Base-by-base conservation (phyloP, 2,888 invertebrate genomes). In the Pristionchus entomophagus region DNA sequence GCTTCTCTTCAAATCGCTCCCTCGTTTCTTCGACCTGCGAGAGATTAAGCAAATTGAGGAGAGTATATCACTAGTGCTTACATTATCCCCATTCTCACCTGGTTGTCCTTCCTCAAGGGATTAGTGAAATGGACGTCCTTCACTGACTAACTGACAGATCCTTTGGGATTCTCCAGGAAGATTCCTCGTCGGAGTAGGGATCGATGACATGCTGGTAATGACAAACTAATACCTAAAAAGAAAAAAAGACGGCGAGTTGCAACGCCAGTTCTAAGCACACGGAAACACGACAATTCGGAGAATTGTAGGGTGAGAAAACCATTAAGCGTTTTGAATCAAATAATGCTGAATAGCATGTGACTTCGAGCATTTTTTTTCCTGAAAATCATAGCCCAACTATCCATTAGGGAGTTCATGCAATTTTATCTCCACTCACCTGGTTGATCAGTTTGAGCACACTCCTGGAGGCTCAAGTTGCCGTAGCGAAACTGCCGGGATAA, bases 381-480 rank as follows among this genome's bases (percentile, higher is more conserved):
- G n/a, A n/a, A n/a, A n/a, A n/a, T n/a, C n/a, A n/a, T n/a, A n/a
- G n/a, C n/a, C n/a, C n/a, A n/a, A n/a, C n/a, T n/a, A n/a, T n/a
- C n/a, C n/a, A n/a, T n/a, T n/a, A n/a, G n/a, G n/a, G n/a, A n/a
- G n/a, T n/a, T n/a, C n/a, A n/a, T n/a, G 12, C 41, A 6, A 38
- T n/a, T 38, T 41, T 6, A 17, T 14, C n/a, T n/a, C n/a, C n/a
- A n/a, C n/a, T 10, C 26, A 94, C 94, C 69, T 93, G 93, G 87
- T 95, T 94, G 86, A 95, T 94, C n/a, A 95, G 94, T 35, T 94
- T 93, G 69, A 94, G 94, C 4, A 95, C 93, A 3, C 93, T 93
- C 5, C 96, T 95, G 0, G 96, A 96, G 0, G 97, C 96, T 0
- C 97, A 97, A 90, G 95, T 95, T 0, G 97, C 96, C 56, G 96